Evolutionary conservation across 2,888 invertebrate species (phyloP).

Genomic region (Andrena camellia): DNA sequence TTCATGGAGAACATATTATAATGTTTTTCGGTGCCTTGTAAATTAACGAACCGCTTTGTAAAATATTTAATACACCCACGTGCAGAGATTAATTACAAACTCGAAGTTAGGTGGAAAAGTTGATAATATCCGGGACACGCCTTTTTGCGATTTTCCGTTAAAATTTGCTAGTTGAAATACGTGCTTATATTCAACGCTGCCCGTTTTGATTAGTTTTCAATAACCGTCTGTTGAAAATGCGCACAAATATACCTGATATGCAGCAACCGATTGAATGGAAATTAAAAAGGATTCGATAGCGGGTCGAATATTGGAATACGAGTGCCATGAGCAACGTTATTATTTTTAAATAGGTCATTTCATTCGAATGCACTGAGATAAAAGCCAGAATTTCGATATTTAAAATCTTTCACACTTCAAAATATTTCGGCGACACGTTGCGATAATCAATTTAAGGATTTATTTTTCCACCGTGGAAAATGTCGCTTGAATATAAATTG

Average conservation of each 20-base stretch:
- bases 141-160: slow-evolving; percentile 13
- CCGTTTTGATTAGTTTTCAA: slow-evolving; percentile 4
- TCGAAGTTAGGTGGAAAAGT: slow-evolving; percentile 10
- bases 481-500: slow-evolving; percentile 9
- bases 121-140: background rate
- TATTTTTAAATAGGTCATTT: background rate
- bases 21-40: background rate
- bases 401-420: background rate
- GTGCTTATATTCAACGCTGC: background rate
- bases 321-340: background rate
- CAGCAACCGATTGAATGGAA: background rate
- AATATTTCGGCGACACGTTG: background rate
- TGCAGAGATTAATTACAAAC: slow-evolving; percentile 26
- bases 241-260: background rate
- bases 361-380: background rate
- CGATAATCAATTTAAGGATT: background rate
- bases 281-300: background rate
- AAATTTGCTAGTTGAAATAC: background rate
- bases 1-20: background rate
- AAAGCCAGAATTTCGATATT: background rate
- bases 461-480: background rate
- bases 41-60: background rate
- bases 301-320: background rate
- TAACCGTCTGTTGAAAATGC: background rate
- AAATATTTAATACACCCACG: slow-evolving; percentile 9